These are phyloP conservation scores for Nothoprocta perdicaria DNA, from an alignment of 2,113 vertebrate species.

Conservation along the genomic window DNA sequence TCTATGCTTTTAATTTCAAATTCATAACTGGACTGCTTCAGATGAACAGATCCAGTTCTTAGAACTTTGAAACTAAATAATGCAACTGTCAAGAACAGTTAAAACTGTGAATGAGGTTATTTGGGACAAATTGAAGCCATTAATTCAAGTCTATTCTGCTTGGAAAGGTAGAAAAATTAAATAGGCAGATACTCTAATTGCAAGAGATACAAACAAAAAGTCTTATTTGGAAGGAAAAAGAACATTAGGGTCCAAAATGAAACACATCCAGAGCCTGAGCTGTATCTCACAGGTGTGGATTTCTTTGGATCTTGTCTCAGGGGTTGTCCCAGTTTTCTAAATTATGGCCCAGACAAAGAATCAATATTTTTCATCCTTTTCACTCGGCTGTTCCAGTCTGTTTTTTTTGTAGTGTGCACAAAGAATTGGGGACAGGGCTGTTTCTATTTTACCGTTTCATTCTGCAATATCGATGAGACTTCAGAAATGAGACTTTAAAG, in stretches of 20 bases:
- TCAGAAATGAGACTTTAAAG: background rate
- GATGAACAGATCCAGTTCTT: background rate
- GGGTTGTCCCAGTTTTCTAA: background rate
- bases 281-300: background rate
- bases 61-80: background rate
- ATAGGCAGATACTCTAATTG: background rate
- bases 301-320: background rate
- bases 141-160: background rate
- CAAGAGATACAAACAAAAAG: background rate
- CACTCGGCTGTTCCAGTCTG: background rate
- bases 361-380: background rate
- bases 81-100: background rate
- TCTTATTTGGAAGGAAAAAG: background rate
- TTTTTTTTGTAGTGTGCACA: too few species aligned
- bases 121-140: background rate
- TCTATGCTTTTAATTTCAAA: background rate
- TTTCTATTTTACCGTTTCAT: background rate
- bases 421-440: background rate
- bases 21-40: background rate
- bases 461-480: accelerated
- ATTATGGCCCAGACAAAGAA: background rate
- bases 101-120: background rate
- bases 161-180: background rate
- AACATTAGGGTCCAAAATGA: too few species aligned
- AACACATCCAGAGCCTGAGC: background rate